Conservation (phyloP, 2,888 invertebrate species). For the Pristionchus entomophagus region DNA sequence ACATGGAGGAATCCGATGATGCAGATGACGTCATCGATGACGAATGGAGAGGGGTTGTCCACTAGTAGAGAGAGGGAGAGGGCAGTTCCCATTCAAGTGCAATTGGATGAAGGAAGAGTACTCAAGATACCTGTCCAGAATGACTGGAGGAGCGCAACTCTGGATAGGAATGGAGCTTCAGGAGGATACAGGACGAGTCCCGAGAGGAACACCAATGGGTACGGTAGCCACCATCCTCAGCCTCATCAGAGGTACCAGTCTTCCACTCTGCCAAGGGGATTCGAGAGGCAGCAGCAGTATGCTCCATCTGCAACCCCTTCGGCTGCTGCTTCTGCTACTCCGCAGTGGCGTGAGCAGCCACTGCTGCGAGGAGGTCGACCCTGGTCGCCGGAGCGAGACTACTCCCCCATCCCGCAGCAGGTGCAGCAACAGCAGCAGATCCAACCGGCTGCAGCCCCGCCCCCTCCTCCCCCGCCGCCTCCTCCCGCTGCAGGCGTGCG, state of each 20-base stretch:
- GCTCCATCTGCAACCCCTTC: background rate
- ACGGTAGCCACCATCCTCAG: background rate
- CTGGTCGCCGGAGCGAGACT: conserved; percentile 38
- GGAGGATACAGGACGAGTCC: background rate
- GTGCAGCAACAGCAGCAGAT: background rate
- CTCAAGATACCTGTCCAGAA: conserved; percentile 38
- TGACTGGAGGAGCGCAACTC: background rate
- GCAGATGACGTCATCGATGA: background rate
- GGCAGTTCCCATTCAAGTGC: conserved; percentile 43
- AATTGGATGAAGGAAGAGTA: conserved; percentile 43
- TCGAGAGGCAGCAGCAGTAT: background rate
- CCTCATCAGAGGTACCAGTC: background rate
- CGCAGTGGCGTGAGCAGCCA: background rate
- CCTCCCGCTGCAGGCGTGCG: background rate
- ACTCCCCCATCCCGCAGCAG: conserved; percentile 32
- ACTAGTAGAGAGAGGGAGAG: conserved; percentile 5
- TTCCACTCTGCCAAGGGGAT: conserved; percentile 33
- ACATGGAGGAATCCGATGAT: conserved; percentile 36
- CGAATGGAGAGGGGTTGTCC: background rate
- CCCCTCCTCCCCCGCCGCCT: conserved; percentile 34
- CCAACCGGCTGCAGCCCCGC: background rate
- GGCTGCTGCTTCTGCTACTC: background rate
- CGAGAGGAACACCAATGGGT: background rate
- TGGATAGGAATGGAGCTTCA: conserved; percentile 12
- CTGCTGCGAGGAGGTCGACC: background rate